Conservation (phyloP, 2,888 invertebrate genomes). For the Rhingia campestris region DNA sequence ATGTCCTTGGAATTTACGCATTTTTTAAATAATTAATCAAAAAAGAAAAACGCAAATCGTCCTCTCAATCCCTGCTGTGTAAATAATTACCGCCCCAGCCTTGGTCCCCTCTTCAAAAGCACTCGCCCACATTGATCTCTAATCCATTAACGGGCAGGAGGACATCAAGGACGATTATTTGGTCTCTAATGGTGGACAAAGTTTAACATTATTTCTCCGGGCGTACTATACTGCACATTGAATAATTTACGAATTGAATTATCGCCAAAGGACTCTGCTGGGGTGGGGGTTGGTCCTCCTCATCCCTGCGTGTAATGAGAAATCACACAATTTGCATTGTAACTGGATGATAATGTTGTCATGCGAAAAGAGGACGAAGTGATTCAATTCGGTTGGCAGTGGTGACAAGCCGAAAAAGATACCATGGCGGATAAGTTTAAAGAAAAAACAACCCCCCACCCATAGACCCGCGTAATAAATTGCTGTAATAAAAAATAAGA, state of each 20-base stretch:
- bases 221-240: background rate
- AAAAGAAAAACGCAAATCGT: background rate
- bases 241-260: conserved; percentile 25
- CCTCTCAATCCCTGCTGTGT: background rate
- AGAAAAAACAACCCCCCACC: background rate
- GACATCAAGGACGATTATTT: conserved; percentile 14
- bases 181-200: conserved; percentile 7
- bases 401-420: conserved; percentile 1
- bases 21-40: conserved; percentile 8
- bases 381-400: background rate
- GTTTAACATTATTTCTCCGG: background rate
- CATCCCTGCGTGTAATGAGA: background rate
- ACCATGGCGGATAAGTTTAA: background rate
- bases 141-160: conserved; percentile 24
- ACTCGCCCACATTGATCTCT: conserved; percentile 12
- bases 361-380: background rate
- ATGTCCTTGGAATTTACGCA: conserved; percentile 1
- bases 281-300: background rate
- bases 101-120: background rate
- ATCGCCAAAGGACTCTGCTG: background rate
- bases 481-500: conserved; percentile 28
- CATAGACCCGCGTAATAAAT: too few relatives aligned
- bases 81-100: background rate
- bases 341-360: conserved; percentile 32
- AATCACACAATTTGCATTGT: conserved; percentile 22